Base-by-base conservation (phyloP, 2,113 vertebrate genomes). In the Tragelaphus buxtoni region DNA sequence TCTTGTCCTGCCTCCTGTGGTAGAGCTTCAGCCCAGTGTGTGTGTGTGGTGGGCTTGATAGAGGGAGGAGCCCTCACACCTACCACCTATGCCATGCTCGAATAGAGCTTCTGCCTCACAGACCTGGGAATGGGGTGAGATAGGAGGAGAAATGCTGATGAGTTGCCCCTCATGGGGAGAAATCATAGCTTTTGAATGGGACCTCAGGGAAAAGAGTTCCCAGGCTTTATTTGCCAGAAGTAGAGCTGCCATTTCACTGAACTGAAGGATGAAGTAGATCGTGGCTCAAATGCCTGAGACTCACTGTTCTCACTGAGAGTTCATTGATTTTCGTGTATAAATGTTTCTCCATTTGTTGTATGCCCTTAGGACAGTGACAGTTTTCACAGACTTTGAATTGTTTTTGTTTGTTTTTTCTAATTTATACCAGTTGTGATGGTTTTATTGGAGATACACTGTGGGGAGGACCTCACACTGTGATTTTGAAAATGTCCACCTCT, bases 271-370 rank as follows among this genome's bases (percentile, higher is more conserved):
- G 11, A 53, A 80, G 28, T 22, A 49, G 47, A 35, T 93, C 28
- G 4, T 77, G 28, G 76, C n/a, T 87, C 13, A 94, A 26, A 76
- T 96, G 53, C 30, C 72, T 4, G 22, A 74, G 35, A 69, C 32
- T 90, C 14, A 55, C 24, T 79, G 39, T 88, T 91, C 47, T 81
- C 83, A 69, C 28, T 74, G 63, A 91, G 69, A 51, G 49, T 96
- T 94, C 53, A 47, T 49, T 93, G 17, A 63, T 91, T 96, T 88
- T 91, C 26, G 72, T 61, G 4, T 88, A 13, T 83, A 84, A 76
- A n/a, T 87, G 39, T 97, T 82, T 87, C 63, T 93, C n/a, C 30
- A 69, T 69, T 94, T 97, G n/a, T 18, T 72, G 11, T 55, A 42
- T 95, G n/a, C 35, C 69, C 45, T 72, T 92, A 80, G 58, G 61